Percentiles rank a stretch among this genome's conserved stretches.
Conservation (phyloP, 2,797 vertebrate species). For the Naso thynnoides region DNA sequence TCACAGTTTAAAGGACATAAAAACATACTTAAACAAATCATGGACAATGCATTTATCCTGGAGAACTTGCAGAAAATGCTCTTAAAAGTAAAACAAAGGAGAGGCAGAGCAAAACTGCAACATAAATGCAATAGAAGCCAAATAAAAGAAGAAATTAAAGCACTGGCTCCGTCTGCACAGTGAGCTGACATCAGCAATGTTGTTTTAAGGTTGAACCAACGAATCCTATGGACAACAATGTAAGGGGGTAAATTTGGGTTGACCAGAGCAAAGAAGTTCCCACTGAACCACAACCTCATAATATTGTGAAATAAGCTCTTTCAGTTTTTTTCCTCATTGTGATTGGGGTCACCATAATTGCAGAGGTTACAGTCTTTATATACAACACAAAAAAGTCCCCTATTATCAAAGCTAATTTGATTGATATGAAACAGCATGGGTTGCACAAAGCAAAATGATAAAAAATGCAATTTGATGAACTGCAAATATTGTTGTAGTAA, state of each 20-base stretch:
- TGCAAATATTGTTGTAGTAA: slow-evolving; percentile 54
- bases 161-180: slow-evolving; percentile 26
- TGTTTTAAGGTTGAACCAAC: slow-evolving; percentile 34
- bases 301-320: slow-evolving; percentile 60
- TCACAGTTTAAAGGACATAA: not conserved
- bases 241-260: slow-evolving; percentile 29
- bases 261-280: slow-evolving; percentile 38
- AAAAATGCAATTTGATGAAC: slow-evolving; percentile 54
- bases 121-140: slow-evolving; percentile 2
- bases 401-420: slow-evolving; percentile 43
- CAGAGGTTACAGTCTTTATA: slow-evolving; percentile 56
- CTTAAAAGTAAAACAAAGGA: not conserved
- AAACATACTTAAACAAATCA: not conserved
- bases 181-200: slow-evolving; percentile 26
- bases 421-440: slow-evolving; percentile 29
- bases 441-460: slow-evolving; percentile 48
- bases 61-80: not conserved
- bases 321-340: slow-evolving; percentile 46
- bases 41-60: not conserved
- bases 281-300: slow-evolving; percentile 57
- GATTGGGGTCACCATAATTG: slow-evolving; percentile 62
- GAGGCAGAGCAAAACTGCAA: not conserved
- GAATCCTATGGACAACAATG: slow-evolving; percentile 34
- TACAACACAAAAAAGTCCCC: slow-evolving; percentile 45
- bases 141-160: slow-evolving; percentile 21